Percentiles rank a stretch among this genome's conserved stretches.
Conservation (phyloP, 2,113 vertebrate genomes). For the Neodon shergylaensis region DNA sequence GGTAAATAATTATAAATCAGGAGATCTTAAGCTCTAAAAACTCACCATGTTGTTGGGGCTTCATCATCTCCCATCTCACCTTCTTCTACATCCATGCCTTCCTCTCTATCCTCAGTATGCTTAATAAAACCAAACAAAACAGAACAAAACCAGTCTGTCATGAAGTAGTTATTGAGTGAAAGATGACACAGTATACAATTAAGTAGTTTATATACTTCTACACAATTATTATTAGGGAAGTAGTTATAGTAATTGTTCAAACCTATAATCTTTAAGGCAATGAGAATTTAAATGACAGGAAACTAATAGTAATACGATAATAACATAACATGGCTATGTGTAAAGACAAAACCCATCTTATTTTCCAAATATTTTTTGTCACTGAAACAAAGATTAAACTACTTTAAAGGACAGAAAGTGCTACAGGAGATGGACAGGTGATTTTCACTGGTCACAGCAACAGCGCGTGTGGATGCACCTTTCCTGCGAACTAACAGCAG, state of each 20-base stretch:
- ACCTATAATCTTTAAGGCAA: background rate
- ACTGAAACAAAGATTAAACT: slow-evolving; percentile 39
- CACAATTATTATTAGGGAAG: background rate
- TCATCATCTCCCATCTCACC: slow-evolving; percentile 99
- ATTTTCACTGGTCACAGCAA: background rate
- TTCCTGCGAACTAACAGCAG: background rate
- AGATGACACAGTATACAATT: background rate
- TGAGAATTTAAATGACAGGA: background rate
- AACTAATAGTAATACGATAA: background rate
- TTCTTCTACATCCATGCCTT: slow-evolving; percentile 98
- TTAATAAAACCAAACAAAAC: slow-evolving; percentile 75
- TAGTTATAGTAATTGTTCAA: background rate
- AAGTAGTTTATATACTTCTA: background rate
- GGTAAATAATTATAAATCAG: background rate
- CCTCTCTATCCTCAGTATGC: slow-evolving; percentile 94
- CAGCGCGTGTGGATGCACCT: background rate
- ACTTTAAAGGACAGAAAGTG: background rate
- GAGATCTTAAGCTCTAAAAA: slow-evolving; percentile 29
- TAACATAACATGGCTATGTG: background rate
- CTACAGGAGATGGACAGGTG: background rate
- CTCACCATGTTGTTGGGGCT: slow-evolving; percentile 93
- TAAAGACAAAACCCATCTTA: background rate
- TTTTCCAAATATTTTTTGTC: slow-evolving; percentile 24
- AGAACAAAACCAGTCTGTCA: background rate
- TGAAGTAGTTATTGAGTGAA: background rate